Conservation (phyloP, 2,797 vertebrate genomes). For the Pangasius krempfi region DNA sequence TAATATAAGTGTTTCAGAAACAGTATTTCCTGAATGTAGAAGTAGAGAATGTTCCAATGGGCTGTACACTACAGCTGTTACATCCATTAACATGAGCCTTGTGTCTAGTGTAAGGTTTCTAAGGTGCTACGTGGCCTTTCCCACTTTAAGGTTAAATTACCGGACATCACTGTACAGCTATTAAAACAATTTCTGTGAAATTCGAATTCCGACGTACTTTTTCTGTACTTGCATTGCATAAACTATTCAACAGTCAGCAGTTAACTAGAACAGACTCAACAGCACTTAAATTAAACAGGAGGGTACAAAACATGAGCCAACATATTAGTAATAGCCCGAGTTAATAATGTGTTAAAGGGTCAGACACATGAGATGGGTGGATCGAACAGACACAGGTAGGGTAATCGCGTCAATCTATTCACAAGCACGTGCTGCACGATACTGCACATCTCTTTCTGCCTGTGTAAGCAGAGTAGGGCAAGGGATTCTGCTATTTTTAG, state of each 20-base stretch:
- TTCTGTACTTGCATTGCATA: neutral
- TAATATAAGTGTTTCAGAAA: slow-evolving; percentile 5
- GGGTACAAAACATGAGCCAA: neutral
- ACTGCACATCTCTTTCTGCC: slow-evolving; percentile 46
- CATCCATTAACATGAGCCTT: slow-evolving; percentile 14
- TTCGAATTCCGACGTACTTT: neutral
- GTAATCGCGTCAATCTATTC: slow-evolving; percentile 35
- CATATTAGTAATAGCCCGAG: neutral
- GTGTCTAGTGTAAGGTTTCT: slow-evolving; percentile 38
- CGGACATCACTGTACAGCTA: neutral
- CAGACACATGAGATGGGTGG: slow-evolving; percentile 39
- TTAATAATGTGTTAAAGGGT: slow-evolving; percentile 23
- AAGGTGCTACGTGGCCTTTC: slow-evolving; percentile 13
- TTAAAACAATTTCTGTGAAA: neutral
- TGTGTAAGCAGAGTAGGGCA: slow-evolving; percentile 59
- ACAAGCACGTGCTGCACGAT: slow-evolving; percentile 50
- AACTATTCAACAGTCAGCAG: neutral
- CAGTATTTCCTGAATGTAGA: neutral
- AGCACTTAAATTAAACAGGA: neutral
- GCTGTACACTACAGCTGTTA: slow-evolving; percentile 23
- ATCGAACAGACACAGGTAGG: slow-evolving; percentile 48
- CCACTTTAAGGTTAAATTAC: neutral
- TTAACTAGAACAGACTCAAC: neutral
- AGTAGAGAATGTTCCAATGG: slow-evolving; percentile 18
- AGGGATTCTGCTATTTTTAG: slow-evolving; percentile 70